Base-by-base conservation (phyloP, 1,140 invertebrate species). In the Drosophila obscura region DNA sequence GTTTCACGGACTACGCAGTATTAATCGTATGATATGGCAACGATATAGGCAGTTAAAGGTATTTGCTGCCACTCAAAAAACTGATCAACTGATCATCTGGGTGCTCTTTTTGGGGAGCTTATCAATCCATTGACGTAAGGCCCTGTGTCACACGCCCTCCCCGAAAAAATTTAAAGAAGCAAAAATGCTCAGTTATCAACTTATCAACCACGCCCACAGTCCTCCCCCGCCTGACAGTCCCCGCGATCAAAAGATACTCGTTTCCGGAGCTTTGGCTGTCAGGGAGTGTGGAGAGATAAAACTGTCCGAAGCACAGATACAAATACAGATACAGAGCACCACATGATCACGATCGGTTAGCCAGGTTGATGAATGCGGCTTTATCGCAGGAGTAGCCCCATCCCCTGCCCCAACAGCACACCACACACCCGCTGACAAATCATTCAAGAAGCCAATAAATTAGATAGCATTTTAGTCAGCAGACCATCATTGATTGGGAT, bases 241-340 rank as follows among this genome's bases (percentile, higher is more conserved):
- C 65, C 24, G 35, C 52, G 67, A 71, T 71, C 67, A 58, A 45
- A 71, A 71, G 67, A 71, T 71, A 71, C 67, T 24, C 65, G 26
- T 71, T 71, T 71, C 67, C 67, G 67, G 64, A 19, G 67, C 67
- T 71, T 71, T 69, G 15, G 6, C 65, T 71, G 65, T 71, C 67
- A 60, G 31, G 16, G 55, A 43, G 61, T 31, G 45, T 11, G 55
- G 28, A 60, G 55, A 64, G 62, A 71, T 43, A 35, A 69, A 35
- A 46, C 44, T 19, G 22, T 39, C 39, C 22, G 15, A 43, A 16
- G 6, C 1, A 28, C 8, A 53, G 64, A 57, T 68, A 69, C 35
- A 69, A 43, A 68, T 41, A 68, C 65, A 24, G 57, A 60, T 64
- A 64, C 56, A 46, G 63, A 22, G 51, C 16, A 35, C 28, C 51